Evolutionary conservation across 2,113 vertebrate species (phyloP), one percentile per base, ranked within the genome.

Genomic region (Eulemur macaco): DNA sequence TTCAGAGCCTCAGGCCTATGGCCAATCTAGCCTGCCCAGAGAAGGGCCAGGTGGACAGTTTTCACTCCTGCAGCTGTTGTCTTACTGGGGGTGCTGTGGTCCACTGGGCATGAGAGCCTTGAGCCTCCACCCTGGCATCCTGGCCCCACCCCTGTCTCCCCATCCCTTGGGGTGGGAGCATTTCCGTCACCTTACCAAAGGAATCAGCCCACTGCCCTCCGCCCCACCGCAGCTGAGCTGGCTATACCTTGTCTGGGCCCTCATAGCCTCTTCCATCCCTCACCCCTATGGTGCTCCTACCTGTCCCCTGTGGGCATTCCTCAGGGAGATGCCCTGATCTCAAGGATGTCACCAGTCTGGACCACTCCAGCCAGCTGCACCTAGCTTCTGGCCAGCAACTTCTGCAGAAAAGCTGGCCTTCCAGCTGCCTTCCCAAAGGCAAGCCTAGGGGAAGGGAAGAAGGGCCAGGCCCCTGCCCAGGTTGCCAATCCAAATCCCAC

Each of bases 321-420:
- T 98, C 95, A 99, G 97, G 0, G 98, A 99, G 58, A 97, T 98
- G 39, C 10, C 52, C 98, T 99, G 97, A 99, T 99, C 96, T 99
- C 99, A 12, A 99, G 99, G 86, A 99, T 93, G 76, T 99, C 99
- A 4, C 99, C 99, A 0, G 98, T 98, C 96, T 96, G 96, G 81
- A 98, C 97, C 77, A 98, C 98, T 95, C 98, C 97, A 7, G 99
- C 98, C 20, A 98, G 98, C 56, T 99, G 98, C 0, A 98, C 99
- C 97, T 99, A 99, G 96, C 99, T 98, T 27, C 98, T 98, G 0
- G 98, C 98, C 39, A 98, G 97, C 95, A 99, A 98, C 76, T 99
- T 96, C 0, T 98, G 97, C 89, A 99, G 98, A 91, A 99, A 99
- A 99, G 98, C 1, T 98, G 98, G 4, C 99, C 98, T 0, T 98